These are phyloP conservation scores for Trogon melanurus DNA, from an alignment of 2,113 vertebrate species.

Conservation along the genomic window DNA sequence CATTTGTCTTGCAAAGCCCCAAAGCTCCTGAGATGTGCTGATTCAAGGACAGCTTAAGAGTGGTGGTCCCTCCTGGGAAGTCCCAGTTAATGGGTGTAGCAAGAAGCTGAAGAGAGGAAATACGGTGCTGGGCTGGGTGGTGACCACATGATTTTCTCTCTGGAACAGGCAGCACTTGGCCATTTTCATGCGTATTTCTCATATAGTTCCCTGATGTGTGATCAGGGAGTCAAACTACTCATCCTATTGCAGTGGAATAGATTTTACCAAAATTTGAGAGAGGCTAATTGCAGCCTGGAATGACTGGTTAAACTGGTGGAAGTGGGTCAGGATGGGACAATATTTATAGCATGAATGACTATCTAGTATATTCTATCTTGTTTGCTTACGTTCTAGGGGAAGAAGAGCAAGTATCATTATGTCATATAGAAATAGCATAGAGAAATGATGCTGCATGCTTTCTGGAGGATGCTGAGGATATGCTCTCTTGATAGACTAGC, in stretches of 20 bases:
- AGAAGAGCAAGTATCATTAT: neutral
- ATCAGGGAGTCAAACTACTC: neutral
- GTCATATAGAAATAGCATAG: neutral
- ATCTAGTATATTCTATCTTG: neutral
- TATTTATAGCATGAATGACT: neutral
- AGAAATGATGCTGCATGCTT: neutral
- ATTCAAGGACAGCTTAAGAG: neutral
- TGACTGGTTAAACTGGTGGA: neutral
- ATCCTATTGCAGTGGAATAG: neutral
- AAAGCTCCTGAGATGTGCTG: neutral
- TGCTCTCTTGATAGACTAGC: neutral
- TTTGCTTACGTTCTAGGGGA: neutral
- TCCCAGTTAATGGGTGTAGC: rapidly evolving
- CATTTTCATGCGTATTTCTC: neutral
- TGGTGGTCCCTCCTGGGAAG: neutral
- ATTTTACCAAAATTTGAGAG: neutral
- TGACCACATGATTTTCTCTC: neutral
- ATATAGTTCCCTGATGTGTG: neutral
- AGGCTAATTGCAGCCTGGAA: neutral
- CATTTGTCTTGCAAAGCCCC: neutral
- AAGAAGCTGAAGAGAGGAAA: neutral
- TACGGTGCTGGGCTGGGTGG: neutral
- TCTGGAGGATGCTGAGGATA: neutral
- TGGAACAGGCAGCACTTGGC: rapidly evolving
- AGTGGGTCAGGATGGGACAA: neutral